phyloP scores from a whole-genome alignment of 2,113 vertebrate genomes.

The Leptodactylus fuscus region DNA sequence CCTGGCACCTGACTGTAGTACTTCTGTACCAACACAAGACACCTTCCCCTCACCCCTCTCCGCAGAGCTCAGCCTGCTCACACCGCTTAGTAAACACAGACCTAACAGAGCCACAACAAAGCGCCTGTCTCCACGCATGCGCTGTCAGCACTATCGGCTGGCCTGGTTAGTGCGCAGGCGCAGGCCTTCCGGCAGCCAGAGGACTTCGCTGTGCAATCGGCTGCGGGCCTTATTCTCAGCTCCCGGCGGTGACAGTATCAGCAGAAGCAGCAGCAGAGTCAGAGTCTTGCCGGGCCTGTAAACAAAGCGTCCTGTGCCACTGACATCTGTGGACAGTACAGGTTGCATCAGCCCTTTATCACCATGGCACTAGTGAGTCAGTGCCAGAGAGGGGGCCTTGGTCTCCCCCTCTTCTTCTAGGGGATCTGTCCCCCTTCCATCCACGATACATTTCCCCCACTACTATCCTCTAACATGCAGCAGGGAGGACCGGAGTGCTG shows the following conservation, averaged over 20 bases:
- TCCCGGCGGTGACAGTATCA: conserved; percentile 6
- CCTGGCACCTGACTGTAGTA: too few relatives aligned
- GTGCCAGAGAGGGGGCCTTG: conserved; percentile 46
- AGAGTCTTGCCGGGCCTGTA: neutral
- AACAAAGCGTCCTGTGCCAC: neutral
- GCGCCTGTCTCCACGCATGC: neutral
- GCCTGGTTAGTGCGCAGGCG: conserved; percentile 1
- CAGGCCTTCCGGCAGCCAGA: neutral
- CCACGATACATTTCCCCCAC: neutral
- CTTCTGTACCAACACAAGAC: too few relatives aligned
- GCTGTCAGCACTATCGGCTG: neutral
- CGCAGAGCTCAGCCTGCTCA: too few relatives aligned
- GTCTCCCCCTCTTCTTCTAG: conserved; percentile 29
- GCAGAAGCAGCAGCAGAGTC: neutral
- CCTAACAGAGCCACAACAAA: neutral
- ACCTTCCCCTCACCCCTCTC: too few relatives aligned
- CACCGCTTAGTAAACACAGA: neutral
- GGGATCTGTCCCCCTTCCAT: conserved; percentile 22
- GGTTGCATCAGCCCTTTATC: neutral
- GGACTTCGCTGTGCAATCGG: conserved; percentile 36
- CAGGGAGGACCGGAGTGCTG: conserved; percentile 63
- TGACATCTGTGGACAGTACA: neutral
- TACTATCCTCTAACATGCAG: conserved; percentile 65
- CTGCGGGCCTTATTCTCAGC: conserved; percentile 17
- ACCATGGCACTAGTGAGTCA: conserved; percentile 11